Base-by-base conservation (phyloP, 2,888 invertebrate species). In the Tenthredo scrophulariae region DNA sequence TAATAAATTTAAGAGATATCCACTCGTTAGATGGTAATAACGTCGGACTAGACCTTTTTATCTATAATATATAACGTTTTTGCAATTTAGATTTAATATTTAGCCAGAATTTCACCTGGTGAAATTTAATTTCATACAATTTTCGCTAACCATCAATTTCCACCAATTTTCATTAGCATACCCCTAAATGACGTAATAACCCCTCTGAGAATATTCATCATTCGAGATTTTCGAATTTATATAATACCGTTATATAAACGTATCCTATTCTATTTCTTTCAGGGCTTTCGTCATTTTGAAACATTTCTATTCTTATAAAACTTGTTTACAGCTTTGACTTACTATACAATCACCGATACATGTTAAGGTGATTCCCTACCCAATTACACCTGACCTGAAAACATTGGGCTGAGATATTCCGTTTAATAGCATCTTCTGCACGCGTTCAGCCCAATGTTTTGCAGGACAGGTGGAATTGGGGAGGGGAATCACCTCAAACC, bases 231-330 rank as follows among this genome's bases (percentile, higher is more conserved):
- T 33, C 54, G 77, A 77, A 54, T 77, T 54, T 26, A 72, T 26
- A 72, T 70, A 37, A 13, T 46, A 77, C 77, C 40, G 74, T 29
- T 40, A 46, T 26, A 26, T 46, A 74, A 13, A 74, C 43, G 26
- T 40, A 74, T 26, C 74, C 22, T 26, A 50, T 77, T 77, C 77
- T 50, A 50, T 77, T 77, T 77, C 29, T 54, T 77, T 54, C 77
- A 18, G 33, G 77, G 5, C 29, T 77, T 50, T 77, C 77, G 77
- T 77, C 77, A 77, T 77, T 54, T 77, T 54, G 9, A 77, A 77
- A 77, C 77, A 50, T 40, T 72, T 77, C 77, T 77, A 77, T 77
- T 77, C 50, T 77, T 77, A 77, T 54, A 77, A 50, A 77, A 29
- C 6, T 50, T 77, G 50, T 77, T 77, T 77, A 77, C 54, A 54